These are phyloP conservation scores for Tiliacea citrago DNA, from an alignment of 2,888 invertebrate genomes.

Conservation along the genomic window DNA sequence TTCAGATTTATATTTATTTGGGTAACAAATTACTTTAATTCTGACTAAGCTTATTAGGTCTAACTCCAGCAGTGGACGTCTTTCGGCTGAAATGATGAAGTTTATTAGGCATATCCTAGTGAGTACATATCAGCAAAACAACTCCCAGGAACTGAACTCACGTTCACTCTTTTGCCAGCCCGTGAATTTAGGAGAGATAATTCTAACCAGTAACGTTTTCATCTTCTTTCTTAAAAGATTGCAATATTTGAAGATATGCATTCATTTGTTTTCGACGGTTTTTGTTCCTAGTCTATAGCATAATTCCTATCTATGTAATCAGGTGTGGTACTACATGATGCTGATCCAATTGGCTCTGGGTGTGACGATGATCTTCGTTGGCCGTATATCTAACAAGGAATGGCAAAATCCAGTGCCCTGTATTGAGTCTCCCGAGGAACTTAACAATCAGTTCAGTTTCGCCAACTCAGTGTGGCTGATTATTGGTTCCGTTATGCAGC, in stretches of 20 bases:
- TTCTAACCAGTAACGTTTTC: no score
- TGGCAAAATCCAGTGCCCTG: constrained; percentile 97
- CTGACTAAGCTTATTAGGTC: neutral
- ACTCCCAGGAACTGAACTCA: neutral
- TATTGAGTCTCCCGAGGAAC: constrained; percentile 94
- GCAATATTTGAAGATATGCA: neutral
- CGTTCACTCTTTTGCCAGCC: no score
- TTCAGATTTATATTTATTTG: neutral
- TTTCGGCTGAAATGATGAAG: no score
- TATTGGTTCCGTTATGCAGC: constrained; percentile 96
- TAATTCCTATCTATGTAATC: constrained; percentile 33
- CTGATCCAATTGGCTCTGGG: constrained; percentile 95
- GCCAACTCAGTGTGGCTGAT: constrained; percentile 97
- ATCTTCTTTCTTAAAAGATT: neutral
- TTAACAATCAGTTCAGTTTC: constrained; percentile 96
- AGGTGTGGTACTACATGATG: constrained; percentile 96
- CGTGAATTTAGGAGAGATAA: neutral
- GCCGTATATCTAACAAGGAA: constrained; percentile 95
- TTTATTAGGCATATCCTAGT: neutral
- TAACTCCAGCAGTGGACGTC: no score
- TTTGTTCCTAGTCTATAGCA: neutral
- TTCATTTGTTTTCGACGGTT: no score
- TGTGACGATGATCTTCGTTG: constrained; percentile 95
- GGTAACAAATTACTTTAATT: neutral
- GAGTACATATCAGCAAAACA: neutral